Conservation (phyloP, 92 coral and sea anemone genomes). For the Parazoanthus swiftii region DNA sequence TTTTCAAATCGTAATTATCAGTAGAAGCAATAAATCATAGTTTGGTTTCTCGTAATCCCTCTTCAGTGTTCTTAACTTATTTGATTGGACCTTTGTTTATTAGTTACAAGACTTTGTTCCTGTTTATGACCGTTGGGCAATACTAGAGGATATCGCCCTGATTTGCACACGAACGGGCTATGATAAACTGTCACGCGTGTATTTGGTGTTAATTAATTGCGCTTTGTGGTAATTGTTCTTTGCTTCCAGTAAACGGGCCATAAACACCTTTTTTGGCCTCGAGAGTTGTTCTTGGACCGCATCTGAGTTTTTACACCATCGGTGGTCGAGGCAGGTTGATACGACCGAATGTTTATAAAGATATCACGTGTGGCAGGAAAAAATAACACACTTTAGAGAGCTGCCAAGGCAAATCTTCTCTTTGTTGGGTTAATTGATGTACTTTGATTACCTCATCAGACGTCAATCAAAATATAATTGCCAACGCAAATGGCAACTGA, state of each 20-base stretch:
- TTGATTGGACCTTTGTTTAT: conserved; percentile 16
- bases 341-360: conserved; percentile 15
- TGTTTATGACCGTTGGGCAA: conserved; percentile 1
- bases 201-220: conserved; percentile 28
- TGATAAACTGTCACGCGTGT: conserved; percentile 25
- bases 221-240: conserved; percentile 23
- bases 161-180: conserved; percentile 33
- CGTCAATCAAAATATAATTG: conserved; percentile 28
- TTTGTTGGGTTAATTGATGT: conserved; percentile 40
- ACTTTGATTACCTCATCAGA: conserved; percentile 27
- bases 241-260: conserved; percentile 31
- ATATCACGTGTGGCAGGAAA: conserved; percentile 33
- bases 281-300: neutral
- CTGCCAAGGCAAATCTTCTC: conserved; percentile 44
- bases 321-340: conserved; percentile 15
- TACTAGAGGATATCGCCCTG: conserved; percentile 1
- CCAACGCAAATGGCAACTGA: conserved; percentile 10
- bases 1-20: neutral
- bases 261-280: conserved; percentile 19
- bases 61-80: neutral
- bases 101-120: neutral
- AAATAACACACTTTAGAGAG: conserved; percentile 29
- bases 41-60: conserved; percentile 17
- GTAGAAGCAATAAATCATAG: conserved; percentile 1
- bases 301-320: neutral